phyloP scores from a whole-genome alignment of 2,888 invertebrate species.

The Patella caerulea region DNA sequence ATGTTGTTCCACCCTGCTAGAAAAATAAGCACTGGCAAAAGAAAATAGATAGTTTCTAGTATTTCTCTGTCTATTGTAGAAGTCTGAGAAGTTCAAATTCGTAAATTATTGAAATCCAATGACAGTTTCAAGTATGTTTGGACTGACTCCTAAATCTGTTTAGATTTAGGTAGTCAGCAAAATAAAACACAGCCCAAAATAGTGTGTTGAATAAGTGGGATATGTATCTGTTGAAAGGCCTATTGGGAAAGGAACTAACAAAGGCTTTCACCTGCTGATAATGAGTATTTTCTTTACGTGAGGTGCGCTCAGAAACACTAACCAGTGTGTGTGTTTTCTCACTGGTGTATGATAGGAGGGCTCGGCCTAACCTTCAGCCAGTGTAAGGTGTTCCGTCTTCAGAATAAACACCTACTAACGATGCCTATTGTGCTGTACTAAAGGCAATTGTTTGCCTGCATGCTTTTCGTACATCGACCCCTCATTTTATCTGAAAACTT shows the following conservation, averaged over 20 bases:
- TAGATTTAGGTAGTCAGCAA: neutral
- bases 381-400: neutral
- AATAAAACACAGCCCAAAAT: neutral
- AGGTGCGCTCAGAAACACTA: slow-evolving; percentile 11
- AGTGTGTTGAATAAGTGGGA: neutral
- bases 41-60: too few species aligned
- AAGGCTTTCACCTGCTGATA: slow-evolving; percentile 18
- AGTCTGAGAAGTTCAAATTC: too few species aligned
- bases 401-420: neutral
- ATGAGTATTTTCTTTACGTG: slow-evolving; percentile 38
- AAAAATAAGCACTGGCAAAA: too few species aligned
- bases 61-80: too few species aligned
- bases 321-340: slow-evolving; percentile 23
- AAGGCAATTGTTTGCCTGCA: neutral
- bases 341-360: slow-evolving; percentile 5
- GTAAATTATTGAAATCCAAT: slow-evolving; percentile 6
- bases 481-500: neutral
- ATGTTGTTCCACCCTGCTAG: too few species aligned
- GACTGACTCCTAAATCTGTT: slow-evolving; percentile 1
- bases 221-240: slow-evolving; percentile 1
- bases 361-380: neutral
- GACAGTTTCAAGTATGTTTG: slow-evolving; percentile 10
- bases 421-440: neutral
- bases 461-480: neutral
- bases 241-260: neutral